Percentiles rank a stretch among this genome's conserved stretches.
Evolutionary conservation across 1,140 invertebrate species (phyloP).

Genomic region (Panulirus ornatus): DNA sequence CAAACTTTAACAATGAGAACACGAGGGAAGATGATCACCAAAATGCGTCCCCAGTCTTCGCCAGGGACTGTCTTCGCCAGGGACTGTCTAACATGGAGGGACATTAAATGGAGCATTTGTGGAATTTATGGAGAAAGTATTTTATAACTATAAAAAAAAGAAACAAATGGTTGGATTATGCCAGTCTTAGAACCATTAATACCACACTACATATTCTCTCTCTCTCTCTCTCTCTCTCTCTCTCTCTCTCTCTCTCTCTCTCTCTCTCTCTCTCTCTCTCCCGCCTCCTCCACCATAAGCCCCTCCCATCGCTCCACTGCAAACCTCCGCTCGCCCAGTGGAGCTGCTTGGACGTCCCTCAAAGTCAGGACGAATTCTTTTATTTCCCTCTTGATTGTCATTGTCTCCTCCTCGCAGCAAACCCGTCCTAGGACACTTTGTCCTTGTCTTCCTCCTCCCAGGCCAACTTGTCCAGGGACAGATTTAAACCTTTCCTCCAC

Average conservation of each 20-base stretch:
- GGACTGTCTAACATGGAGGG: too few species aligned
- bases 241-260: conserved; percentile 11
- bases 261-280: conserved; percentile 5
- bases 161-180: too few species aligned
- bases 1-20: too few species aligned
- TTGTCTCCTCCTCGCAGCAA: neutral
- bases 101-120: too few species aligned
- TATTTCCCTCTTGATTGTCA: neutral
- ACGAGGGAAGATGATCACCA: too few species aligned
- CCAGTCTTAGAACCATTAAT: too few species aligned
- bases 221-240: neutral
- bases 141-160: too few species aligned
- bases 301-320: neutral
- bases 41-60: too few species aligned
- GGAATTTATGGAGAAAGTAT: too few species aligned
- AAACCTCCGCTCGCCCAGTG: neutral
- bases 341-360: neutral
- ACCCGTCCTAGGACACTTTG: neutral
- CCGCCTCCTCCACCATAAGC: neutral
- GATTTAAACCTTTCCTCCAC: neutral
- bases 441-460: neutral
- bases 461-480: neutral
- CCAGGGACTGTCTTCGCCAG: too few species aligned
- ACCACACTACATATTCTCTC: too few species aligned
- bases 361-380: conserved; percentile 2